Evolutionary conservation across 2,797 vertebrate species (phyloP).

Genomic region (Ctenosaura bakeri): DNA sequence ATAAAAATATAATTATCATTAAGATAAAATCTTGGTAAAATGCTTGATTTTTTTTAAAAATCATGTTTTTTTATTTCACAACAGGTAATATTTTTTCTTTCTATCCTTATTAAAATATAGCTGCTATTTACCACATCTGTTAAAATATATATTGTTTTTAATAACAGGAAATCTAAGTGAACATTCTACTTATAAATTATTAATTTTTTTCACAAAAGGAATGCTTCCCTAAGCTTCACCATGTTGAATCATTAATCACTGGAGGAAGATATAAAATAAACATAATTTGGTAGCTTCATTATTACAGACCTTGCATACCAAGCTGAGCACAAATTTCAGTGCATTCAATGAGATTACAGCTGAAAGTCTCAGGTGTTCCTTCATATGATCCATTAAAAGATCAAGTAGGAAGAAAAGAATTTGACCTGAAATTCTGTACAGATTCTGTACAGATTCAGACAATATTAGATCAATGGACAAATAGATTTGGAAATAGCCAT

Average conservation of each 20-base stretch:
- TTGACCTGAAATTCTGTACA: no score
- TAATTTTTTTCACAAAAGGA: background rate
- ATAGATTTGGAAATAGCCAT: no score
- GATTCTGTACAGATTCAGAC: no score
- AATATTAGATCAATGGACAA: no score
- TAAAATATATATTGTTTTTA: background rate
- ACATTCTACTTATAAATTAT: constrained; percentile 2
- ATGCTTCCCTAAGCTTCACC: background rate
- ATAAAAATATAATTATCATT: constrained; percentile 14
- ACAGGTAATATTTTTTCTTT: constrained; percentile 7
- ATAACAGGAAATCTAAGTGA: background rate
- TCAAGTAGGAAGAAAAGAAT: no score
- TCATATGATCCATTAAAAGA: background rate
- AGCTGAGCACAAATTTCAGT: background rate
- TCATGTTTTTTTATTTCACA: background rate
- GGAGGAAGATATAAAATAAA: background rate
- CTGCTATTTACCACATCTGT: background rate
- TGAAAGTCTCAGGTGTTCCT: background rate
- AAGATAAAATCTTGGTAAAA: background rate
- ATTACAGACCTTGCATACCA: no score
- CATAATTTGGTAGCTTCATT: background rate
- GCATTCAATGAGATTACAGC: background rate
- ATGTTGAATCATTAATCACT: background rate
- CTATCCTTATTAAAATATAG: background rate
- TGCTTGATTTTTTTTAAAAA: background rate